Base-by-base conservation (phyloP, 2,797 vertebrate species). In the Gadopsis marmoratus region DNA sequence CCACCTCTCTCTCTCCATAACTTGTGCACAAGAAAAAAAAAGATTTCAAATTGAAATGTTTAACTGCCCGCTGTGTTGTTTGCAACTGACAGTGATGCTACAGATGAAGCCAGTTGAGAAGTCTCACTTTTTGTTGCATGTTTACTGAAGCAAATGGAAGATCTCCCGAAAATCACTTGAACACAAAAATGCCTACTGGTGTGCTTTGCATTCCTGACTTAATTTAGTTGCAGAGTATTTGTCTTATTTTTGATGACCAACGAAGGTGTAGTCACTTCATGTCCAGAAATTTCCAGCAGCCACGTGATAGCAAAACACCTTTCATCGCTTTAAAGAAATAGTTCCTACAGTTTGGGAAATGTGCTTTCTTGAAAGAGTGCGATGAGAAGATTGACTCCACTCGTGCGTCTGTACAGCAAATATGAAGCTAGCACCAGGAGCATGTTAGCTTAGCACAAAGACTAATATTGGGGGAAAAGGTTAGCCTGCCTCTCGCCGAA, bases 71-170 rank as follows among this genome's bases (percentile, higher is more conserved):
- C 95, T 96, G 94, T 90, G 90, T 96, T 96, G 95, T 96, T 96
- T 96, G 95, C 95, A 95, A 97, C 96, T 96, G 96, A 97, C 96
- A 95, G 95, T 95, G 93, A 95, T 95, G 95, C 96, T 89, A 67
- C 77, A 81, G 56, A 78, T 75, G 55, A 81, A 83, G 74, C 76
- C 48, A n/a, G 60, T 76, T 67, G 72, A 77, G 79, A 85, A 85
- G 64, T 90, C 82, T 82, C 78, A 41, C 71, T 83, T 88, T 82
- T 72, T 5, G 76, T 47, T 56, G 85, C 61, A 71, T 67, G 77
- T 84, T 86, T 72, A 72, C 77, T 79, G 74, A 74, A 66, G 48
- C 76, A 64, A 65, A 61, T n/a, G 53, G 55, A 76, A 60, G 56
- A 72, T 68, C 63, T 74, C 62, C 71, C 16, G 0, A 54, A 39